Conservation (phyloP, 2,113 vertebrate species). For the Pongo abelii region DNA sequence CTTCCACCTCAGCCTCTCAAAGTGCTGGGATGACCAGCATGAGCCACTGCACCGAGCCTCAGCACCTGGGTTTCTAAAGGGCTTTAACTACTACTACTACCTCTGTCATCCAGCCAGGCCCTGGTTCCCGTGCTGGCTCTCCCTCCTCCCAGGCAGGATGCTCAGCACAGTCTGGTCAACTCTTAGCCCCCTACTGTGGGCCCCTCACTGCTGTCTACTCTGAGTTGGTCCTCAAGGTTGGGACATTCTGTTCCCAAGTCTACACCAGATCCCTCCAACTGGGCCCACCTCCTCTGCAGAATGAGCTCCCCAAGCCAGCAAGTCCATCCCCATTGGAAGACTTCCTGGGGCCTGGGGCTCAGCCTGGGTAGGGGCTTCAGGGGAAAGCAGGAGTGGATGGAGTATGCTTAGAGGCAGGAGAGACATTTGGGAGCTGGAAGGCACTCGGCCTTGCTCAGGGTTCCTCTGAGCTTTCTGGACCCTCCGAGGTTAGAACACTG, state of each 20-base stretch:
- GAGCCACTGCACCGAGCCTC: neutral
- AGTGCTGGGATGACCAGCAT: neutral
- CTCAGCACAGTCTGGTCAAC: neutral
- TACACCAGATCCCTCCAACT: neutral
- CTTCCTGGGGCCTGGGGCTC: neutral
- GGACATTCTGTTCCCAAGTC: neutral
- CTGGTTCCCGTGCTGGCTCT: neutral
- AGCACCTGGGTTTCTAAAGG: neutral
- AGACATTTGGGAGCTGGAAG: too few relatives aligned
- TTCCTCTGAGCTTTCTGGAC: neutral
- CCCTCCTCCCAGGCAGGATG: neutral
- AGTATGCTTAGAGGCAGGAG: neutral
- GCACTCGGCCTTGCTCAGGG: neutral
- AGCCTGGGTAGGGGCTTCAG: neutral
- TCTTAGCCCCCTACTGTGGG: neutral
- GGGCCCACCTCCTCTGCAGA: neutral
- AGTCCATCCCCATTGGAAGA: neutral
- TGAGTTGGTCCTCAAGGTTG: neutral
- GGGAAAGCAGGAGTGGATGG: neutral
- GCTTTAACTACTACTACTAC: neutral
- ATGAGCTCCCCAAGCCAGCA: neutral
- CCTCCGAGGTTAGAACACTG: neutral
- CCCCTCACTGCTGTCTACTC: neutral
- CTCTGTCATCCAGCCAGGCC: fast-evolving
- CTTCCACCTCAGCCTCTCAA: neutral